Conservation (phyloP, 1,140 invertebrate species). For the Armadillidium nasatum region DNA sequence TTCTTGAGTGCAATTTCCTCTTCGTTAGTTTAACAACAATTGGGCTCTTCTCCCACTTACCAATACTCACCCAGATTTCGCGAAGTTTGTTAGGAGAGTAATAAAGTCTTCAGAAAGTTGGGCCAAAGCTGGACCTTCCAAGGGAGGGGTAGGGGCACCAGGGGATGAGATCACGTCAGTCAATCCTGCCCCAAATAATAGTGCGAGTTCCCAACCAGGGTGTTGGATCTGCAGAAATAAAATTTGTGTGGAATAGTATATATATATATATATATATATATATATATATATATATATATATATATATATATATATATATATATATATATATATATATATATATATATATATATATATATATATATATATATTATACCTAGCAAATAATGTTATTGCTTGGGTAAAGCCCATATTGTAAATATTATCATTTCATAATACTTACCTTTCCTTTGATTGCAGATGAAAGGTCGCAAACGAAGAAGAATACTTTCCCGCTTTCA, state of each 20-base stretch:
- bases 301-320: too few relatives aligned
- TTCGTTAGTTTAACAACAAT: too few relatives aligned
- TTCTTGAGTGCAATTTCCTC: too few relatives aligned
- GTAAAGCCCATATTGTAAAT: too few relatives aligned
- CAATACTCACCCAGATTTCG: constrained; percentile 41
- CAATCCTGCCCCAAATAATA: constrained; percentile 38
- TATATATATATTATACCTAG: too few relatives aligned
- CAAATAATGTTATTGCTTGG: too few relatives aligned
- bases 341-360: too few relatives aligned
- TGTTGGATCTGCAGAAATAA: constrained; percentile 29
- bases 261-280: too few relatives aligned
- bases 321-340: too few relatives aligned
- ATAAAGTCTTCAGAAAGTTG: constrained; percentile 43
- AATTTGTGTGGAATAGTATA: too few relatives aligned
- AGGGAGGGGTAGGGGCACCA: constrained; percentile 33
- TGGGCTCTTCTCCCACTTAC: not conserved
- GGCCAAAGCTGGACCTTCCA: constrained; percentile 28
- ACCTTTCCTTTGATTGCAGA: constrained; percentile 24
- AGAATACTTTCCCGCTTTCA: constrained; percentile 30
- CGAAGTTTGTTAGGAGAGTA: constrained; percentile 43
- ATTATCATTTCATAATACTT: too few relatives aligned
- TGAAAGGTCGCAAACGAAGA: constrained; percentile 32
- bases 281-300: too few relatives aligned
- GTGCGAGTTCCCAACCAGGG: constrained; percentile 40
- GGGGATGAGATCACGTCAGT: constrained; percentile 36